Conservation (phyloP, 2,113 vertebrate species). For the Leptocoma aspasia region DNA sequence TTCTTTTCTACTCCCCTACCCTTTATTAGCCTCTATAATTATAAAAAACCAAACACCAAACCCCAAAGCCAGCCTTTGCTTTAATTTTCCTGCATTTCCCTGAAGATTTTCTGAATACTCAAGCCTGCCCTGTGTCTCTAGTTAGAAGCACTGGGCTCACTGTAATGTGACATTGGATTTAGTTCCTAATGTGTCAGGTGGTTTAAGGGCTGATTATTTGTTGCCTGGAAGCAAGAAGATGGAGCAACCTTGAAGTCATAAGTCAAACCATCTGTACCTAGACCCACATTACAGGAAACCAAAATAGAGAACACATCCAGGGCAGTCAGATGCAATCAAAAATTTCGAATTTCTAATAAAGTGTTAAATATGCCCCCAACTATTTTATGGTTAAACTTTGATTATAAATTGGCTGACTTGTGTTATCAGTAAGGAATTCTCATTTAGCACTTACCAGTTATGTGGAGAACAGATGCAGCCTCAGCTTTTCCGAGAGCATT, state of each 20-base stretch:
- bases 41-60: background rate
- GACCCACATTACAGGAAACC: background rate
- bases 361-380: background rate
- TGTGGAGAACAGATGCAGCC: conserved; percentile 68
- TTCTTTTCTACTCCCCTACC: background rate
- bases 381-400: background rate
- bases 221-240: background rate
- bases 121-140: background rate
- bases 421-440: background rate
- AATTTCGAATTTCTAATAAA: background rate
- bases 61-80: background rate
- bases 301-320: background rate
- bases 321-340: background rate
- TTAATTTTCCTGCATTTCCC: background rate
- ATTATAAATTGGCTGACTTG: background rate
- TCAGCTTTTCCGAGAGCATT: conserved; percentile 78
- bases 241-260: background rate
- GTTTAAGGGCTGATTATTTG: background rate
- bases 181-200: background rate
- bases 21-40: background rate
- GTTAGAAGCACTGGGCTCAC: background rate
- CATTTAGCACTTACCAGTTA: conserved; percentile 70
- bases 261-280: background rate
- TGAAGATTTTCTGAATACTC: background rate
- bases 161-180: background rate